These are phyloP conservation scores for Cynoglossus semilaevis DNA, from an alignment of 2,113 vertebrate genomes.

Conservation along the genomic window DNA sequence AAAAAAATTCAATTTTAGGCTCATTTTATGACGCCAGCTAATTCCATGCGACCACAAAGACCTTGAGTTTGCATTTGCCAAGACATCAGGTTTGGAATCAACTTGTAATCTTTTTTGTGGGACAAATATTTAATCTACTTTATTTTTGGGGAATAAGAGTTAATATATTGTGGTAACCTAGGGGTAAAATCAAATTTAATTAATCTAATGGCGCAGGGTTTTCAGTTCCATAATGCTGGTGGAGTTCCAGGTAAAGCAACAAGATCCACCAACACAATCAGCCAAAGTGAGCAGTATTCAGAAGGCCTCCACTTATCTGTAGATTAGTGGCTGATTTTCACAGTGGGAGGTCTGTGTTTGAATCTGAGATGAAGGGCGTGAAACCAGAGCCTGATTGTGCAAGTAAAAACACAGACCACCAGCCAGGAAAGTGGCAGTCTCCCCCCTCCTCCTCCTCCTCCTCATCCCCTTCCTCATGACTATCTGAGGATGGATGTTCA, in stretches of 20 bases:
- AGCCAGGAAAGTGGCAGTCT: constrained; percentile 35
- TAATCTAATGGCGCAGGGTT: not conserved
- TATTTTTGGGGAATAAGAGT: not conserved
- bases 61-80: not conserved
- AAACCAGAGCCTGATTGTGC: constrained; percentile 68
- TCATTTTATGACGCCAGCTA: constrained; percentile 8
- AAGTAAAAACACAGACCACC: constrained; percentile 62
- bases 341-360: constrained; percentile 65
- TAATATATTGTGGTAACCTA: not conserved
- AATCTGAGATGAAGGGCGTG: constrained; percentile 66
- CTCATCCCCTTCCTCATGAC: not conserved
- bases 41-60: not conserved
- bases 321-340: constrained; percentile 58
- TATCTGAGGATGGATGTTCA: constrained; percentile 26
- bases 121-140: constrained; percentile 6
- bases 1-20: constrained; percentile 1
- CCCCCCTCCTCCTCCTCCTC: not conserved
- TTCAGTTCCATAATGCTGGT: constrained; percentile 5
- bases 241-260: constrained; percentile 50
- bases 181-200: too few relatives aligned
- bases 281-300: constrained; percentile 29
- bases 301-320: constrained; percentile 40
- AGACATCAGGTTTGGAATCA: constrained; percentile 8
- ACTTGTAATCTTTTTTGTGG: not conserved
- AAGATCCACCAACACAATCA: constrained; percentile 42